Conservation (phyloP, 2,113 vertebrate genomes). For the Cebus imitator region DNA sequence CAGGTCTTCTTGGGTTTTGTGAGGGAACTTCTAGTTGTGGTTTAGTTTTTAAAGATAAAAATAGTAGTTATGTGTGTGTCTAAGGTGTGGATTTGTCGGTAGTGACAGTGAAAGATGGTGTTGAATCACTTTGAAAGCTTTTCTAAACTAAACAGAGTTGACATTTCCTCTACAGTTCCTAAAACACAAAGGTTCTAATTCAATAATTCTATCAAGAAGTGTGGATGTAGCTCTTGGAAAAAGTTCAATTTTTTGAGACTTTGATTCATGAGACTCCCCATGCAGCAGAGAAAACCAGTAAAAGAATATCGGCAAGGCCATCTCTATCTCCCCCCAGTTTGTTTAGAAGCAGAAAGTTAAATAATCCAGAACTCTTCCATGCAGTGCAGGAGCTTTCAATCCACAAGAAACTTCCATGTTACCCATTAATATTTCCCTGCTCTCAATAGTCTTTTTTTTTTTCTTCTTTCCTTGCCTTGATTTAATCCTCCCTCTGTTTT, state of each 20-base stretch:
- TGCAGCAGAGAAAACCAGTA: not conserved
- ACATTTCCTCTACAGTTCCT: not conserved
- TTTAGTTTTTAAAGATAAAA: not conserved
- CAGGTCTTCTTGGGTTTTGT: not conserved
- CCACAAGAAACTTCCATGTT: not conserved
- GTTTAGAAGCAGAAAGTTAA: not conserved
- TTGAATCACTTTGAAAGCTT: not conserved
- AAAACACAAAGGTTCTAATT: not conserved
- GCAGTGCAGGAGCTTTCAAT: not conserved
- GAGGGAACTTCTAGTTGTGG: not conserved
- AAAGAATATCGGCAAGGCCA: not conserved
- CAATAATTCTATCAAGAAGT: not conserved
- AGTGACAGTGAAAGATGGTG: not conserved
- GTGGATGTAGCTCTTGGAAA: not conserved
- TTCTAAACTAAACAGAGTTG: not conserved
- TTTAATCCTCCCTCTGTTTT: not conserved
- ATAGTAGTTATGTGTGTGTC: rapidly evolving
- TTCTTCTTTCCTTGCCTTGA: not conserved
- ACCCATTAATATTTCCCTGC: not conserved
- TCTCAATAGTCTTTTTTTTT: not conserved
- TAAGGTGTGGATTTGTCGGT: not conserved
- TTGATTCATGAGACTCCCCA: not conserved
- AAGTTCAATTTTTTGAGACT: not conserved
- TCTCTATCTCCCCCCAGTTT: not conserved
- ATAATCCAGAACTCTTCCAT: not conserved